Evolutionary conservation across 2,797 vertebrate species (phyloP).

Genomic region (Sebastes reedi): DNA sequence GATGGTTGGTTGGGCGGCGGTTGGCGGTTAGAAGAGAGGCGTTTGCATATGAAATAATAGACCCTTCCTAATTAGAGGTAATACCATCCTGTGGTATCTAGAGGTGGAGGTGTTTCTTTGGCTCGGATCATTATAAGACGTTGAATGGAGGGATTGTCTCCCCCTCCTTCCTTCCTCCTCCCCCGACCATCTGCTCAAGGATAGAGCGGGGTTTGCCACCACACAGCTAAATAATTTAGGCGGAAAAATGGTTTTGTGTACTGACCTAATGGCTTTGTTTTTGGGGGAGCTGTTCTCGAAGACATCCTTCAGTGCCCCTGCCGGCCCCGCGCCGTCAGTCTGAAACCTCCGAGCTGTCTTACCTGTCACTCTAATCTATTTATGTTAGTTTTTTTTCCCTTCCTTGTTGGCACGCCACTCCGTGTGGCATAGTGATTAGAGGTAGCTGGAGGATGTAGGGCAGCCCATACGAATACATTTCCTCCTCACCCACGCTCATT

Average conservation of each 20-base stretch:
- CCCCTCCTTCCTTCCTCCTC: background rate
- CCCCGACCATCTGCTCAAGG: constrained; percentile 66
- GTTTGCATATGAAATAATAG: constrained; percentile 72
- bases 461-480: constrained; percentile 74
- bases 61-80: constrained; percentile 77
- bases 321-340: constrained; percentile 52
- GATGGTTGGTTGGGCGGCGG: constrained; percentile 20
- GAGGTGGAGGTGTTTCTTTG: constrained; percentile 69
- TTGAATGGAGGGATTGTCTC: constrained; percentile 69
- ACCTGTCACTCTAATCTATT: constrained; percentile 74
- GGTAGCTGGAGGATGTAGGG: constrained; percentile 75
- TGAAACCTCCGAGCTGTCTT: constrained; percentile 65
- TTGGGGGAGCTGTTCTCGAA: constrained; percentile 50
- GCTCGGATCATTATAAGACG: constrained; percentile 58
- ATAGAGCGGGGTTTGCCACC: constrained; percentile 48
- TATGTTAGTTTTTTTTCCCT: constrained; percentile 53
- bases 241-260: constrained; percentile 66
- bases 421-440: constrained; percentile 72
- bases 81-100: constrained; percentile 68
- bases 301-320: constrained; percentile 55
- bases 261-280: constrained; percentile 71
- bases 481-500: constrained; percentile 62
- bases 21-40: constrained; percentile 48
- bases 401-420: constrained; percentile 61
- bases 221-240: constrained; percentile 77